These are phyloP conservation scores for Periplaneta americana DNA, from an alignment of 1,140 invertebrate genomes.

Conservation along the genomic window DNA sequence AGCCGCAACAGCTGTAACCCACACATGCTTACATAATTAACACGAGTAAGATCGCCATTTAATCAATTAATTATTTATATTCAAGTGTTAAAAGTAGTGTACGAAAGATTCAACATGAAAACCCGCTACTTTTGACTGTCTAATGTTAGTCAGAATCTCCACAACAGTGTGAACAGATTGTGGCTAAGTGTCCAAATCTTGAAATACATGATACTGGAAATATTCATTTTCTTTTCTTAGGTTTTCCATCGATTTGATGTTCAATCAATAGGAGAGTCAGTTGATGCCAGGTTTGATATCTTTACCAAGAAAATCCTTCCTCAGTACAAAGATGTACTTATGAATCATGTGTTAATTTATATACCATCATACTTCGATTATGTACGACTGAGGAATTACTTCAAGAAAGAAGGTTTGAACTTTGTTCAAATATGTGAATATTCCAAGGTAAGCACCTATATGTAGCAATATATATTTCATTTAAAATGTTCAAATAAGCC, in stretches of 20 bases:
- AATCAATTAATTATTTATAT: no score
- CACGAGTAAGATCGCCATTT: no score
- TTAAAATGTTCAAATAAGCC: no score
- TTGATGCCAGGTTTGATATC: constrained; percentile 82
- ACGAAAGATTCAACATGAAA: no score
- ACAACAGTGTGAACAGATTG: no score
- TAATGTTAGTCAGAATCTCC: no score
- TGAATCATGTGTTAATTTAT: constrained; percentile 86
- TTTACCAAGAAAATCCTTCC: constrained; percentile 83
- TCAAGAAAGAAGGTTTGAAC: constrained; percentile 79
- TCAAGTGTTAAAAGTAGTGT: no score
- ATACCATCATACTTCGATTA: constrained; percentile 95
- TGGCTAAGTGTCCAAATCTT: no score
- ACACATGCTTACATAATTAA: no score
- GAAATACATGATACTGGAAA: no score
- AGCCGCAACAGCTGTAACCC: no score
- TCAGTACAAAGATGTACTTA: constrained; percentile 67
- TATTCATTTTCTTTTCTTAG: constrained; percentile 32
- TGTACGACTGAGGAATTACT: constrained; percentile 85
- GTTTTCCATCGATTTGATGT: constrained; percentile 62
- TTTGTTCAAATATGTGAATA: constrained; percentile 89
- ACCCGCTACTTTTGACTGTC: no score
- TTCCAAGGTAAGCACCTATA: constrained; percentile 52
- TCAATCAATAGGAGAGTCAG: constrained; percentile 44
- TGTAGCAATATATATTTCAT: background rate